Evolutionary conservation across 2,888 invertebrate genomes (phyloP), one percentile per base, ranked within the genome.

Genomic region (Epirrhoe tristata): DNA sequence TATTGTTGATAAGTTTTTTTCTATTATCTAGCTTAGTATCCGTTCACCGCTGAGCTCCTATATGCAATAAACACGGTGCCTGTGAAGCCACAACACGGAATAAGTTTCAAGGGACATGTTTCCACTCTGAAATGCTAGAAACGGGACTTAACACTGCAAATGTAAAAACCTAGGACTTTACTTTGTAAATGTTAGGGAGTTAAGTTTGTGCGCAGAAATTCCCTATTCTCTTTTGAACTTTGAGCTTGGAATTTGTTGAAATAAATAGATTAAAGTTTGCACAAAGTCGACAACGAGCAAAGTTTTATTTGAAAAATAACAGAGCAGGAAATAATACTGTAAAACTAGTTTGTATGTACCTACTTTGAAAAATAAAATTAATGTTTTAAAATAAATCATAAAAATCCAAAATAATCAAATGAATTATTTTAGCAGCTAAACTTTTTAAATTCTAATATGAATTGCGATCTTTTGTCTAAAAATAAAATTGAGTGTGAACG

Each of bases 31-130:
- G 46, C 46, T 32, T 14, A 57, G 54, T 31, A 62, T 32, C 53
- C 39, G 50, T 36, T 55, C 39, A 43, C 31, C 24, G 31, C 74
- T 83, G 82, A 87, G 83, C 85, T 85, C 82, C 83, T 86, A 86
- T 88, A 89, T 85, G 86, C 86, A 89, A 86, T 89, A 89, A 90
- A 90, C 86, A 86, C 85, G 83, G 51, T 24, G 14, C 24, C 83
- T 85, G 79, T 81, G 85, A 82, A 82, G 80, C 79, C 80, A 77
- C 82, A 77, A 77, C 81, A 77, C 71, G 71, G 83, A 82, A 81
- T 83, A 83, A 89, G 81, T 88, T 86, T 80, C 80, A 75, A 14
- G 80, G 71, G 83, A 84, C 83, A 87, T 86, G 85, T 88, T 87
- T 85, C 82, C 86, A 83, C 86, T 86, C 80, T 78, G 79, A 80